These are phyloP conservation scores for Brachionus rotundiformis DNA, from an alignment of 1,140 invertebrate genomes.

Conservation along the genomic window DNA sequence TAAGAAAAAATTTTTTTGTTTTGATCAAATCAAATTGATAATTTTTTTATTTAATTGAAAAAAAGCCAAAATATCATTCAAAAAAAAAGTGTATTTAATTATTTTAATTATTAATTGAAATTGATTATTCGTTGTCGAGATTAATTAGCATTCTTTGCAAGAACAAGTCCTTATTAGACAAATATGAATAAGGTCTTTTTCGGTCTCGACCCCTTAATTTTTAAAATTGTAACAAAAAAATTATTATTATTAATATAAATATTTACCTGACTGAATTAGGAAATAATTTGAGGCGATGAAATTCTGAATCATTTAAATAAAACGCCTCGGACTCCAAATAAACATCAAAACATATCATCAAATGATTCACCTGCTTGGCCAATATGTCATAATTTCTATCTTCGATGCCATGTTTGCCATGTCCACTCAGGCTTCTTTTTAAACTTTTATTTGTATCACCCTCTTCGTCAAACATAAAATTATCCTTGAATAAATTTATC, in stretches of 20 bases:
- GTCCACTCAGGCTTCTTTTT: conserved; percentile 70
- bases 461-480: conserved; percentile 55
- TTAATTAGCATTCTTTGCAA: conserved; percentile 32
- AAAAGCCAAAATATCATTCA: background rate
- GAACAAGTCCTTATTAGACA: conserved; percentile 38
- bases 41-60: conserved; percentile 38
- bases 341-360: conserved; percentile 81
- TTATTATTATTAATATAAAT: background rate
- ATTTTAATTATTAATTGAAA: background rate
- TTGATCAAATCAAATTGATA: too few relatives aligned
- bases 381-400: conserved; percentile 67
- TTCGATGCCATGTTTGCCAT: conserved; percentile 55
- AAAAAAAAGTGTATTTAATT: conserved; percentile 32
- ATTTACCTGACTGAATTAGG: conserved; percentile 70
- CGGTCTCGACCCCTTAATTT: conserved; percentile 29
- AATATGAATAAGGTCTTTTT: conserved; percentile 31
- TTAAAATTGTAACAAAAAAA: background rate
- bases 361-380: conserved; percentile 74
- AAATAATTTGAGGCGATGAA: conserved; percentile 77
- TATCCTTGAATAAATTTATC: conserved; percentile 44
- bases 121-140: background rate
- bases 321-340: conserved; percentile 74
- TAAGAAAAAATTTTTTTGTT: too few relatives aligned
- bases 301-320: conserved; percentile 66
- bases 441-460: conserved; percentile 74